Evolutionary conservation across 1,140 invertebrate genomes (phyloP), one percentile per base, ranked within the genome.

Genomic region (Triops longicaudatus): DNA sequence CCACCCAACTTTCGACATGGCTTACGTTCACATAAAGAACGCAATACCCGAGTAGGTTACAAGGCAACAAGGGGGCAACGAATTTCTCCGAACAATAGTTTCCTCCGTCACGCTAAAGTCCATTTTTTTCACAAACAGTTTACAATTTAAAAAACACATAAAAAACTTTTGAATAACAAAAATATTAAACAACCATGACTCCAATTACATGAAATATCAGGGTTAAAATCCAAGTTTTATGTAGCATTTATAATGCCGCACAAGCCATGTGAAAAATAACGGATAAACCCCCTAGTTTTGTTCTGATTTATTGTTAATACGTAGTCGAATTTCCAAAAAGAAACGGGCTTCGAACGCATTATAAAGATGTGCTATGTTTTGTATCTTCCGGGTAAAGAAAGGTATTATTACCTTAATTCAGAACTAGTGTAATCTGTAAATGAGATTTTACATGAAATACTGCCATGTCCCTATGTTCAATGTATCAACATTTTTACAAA

Each of bases 1-100:
- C 50, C 50, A 63, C 50, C 50, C 50, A 63, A 22, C 50, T 63
- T 63, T 63, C 50, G 50, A 63, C 50, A 63, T 14, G 50, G 50
- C 50, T 37, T 37, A 17, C 17, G 50, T 17, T 63, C 50, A 63
- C 50, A 63, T 14, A 63, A 10, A 37, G 31, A 14, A 22, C 50
- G 50, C 50, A 22, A 63, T 63, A 63, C 22, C 50, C 17, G 17
- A 63, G 50, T 63, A 5, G 14, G 44, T 63, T 37, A 63, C 14
- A 63, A 11, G 0, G 3, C 44, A 63, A 22, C 5, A 63, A 22
- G 50, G 50, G 50, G 50, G n/a, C 31, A 37, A 2, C 31, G 2
- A 37, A 37, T 37, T 37, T 37, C 31, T 2, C 17, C 14, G 10
- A 22, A 63, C 50, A 63, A 63, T 63, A 63, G 50, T 9, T 63